These are phyloP conservation scores for Epistrophe grossulariae DNA, from an alignment of 2,888 invertebrate genomes.

Conservation along the genomic window DNA sequence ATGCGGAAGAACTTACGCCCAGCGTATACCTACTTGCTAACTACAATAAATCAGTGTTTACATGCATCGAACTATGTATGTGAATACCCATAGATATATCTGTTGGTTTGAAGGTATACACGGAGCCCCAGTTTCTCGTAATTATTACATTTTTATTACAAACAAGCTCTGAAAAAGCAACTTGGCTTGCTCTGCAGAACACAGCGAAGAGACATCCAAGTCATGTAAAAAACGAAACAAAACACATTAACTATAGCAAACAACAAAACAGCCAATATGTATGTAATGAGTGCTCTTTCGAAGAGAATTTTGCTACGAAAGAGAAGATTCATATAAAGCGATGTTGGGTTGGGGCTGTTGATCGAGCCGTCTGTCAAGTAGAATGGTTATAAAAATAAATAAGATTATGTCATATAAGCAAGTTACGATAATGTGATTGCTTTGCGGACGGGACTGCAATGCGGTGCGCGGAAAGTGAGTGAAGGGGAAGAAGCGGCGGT, in stretches of 20 bases:
- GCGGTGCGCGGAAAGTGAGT: neutral
- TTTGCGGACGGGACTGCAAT: neutral
- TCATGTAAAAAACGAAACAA: neutral
- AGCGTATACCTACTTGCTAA: conserved; percentile 60
- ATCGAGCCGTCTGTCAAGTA: conserved; percentile 42
- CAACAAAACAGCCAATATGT: neutral
- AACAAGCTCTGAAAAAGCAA: conserved; percentile 23
- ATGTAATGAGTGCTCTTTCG: conserved; percentile 46
- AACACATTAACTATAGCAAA: neutral
- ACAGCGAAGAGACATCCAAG: neutral
- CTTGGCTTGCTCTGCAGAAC: neutral
- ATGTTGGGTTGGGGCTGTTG: conserved; percentile 9
- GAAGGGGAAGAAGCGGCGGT: neutral
- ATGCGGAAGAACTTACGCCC: conserved; percentile 74
- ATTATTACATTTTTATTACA: conserved; percentile 73
- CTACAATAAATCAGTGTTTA: conserved; percentile 74
- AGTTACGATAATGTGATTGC: conserved; percentile 62
- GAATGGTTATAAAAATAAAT: conserved; percentile 70
- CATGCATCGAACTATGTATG: conserved; percentile 59
- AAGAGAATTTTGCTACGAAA: conserved; percentile 58
- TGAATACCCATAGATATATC: neutral
- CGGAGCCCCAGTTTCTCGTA: conserved; percentile 73
- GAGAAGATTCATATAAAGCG: conserved; percentile 30
- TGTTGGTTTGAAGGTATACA: conserved; percentile 3
- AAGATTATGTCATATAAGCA: conserved; percentile 68